A percentile compares a stretch with the other conserved stretches of the same genome.
Evolutionary conservation across 1,140 invertebrate species (phyloP).

Genomic region (Harpegnathos saltator): DNA sequence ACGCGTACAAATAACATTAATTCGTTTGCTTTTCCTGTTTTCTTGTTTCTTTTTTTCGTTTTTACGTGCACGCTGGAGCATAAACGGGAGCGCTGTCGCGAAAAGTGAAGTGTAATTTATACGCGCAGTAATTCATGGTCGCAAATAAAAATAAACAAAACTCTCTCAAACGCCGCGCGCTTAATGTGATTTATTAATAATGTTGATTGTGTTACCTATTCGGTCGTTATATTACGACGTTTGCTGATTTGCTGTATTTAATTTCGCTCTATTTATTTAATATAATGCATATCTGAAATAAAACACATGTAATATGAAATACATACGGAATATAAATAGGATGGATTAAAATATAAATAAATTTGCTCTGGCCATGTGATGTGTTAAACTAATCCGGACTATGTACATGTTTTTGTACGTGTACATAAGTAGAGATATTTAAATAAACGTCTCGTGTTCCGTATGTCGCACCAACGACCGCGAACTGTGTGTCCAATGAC

Average conservation of each 20-base stretch:
- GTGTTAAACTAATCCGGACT: neutral
- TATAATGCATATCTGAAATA: neutral
- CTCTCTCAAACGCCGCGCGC: neutral
- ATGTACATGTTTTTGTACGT: neutral
- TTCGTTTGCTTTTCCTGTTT: conserved; percentile 7
- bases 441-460: neutral
- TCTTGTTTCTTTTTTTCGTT: too few relatives aligned
- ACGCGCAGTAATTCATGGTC: neutral
- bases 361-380: neutral
- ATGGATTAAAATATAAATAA: conserved; percentile 17
- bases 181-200: conserved; percentile 18
- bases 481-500: neutral
- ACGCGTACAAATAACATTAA: neutral
- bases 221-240: neutral
- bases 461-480: neutral
- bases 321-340: neutral
- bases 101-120: neutral
- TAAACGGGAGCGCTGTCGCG: neutral
- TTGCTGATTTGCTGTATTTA: conserved; percentile 9
- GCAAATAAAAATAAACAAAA: conserved; percentile 4
- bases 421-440: neutral
- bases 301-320: neutral
- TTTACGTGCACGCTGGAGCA: neutral
- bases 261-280: conserved; percentile 19
- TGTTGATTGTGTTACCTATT: neutral